These are phyloP conservation scores for Steinernema hermaphroditum DNA, from an alignment of 2,888 invertebrate genomes.

Conservation along the genomic window DNA sequence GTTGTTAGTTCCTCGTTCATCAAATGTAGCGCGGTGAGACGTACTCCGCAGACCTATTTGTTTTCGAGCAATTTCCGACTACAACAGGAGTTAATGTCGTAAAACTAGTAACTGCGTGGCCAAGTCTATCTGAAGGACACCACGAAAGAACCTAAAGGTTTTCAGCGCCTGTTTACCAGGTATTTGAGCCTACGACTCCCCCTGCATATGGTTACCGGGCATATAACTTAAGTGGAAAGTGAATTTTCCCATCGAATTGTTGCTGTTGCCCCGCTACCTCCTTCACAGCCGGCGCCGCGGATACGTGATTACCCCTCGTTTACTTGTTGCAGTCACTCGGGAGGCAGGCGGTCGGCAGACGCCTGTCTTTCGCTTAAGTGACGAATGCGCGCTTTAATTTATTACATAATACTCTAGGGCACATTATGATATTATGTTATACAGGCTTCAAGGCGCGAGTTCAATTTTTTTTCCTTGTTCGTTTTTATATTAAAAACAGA, in stretches of 20 bases:
- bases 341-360: neutral
- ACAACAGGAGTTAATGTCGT: too few relatives aligned
- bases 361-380: neutral
- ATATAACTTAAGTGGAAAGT: neutral
- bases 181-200: neutral
- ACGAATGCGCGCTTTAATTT: neutral
- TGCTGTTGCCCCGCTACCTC: neutral
- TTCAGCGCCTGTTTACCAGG: neutral
- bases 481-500: too few relatives aligned
- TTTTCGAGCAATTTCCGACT: too few relatives aligned
- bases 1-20: too few relatives aligned
- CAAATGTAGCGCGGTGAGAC: too few relatives aligned
- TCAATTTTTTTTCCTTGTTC: too few relatives aligned
- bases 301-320: neutral
- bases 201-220: neutral
- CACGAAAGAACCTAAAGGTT: too few relatives aligned
- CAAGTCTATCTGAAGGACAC: too few relatives aligned
- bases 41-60: too few relatives aligned
- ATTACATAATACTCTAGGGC: neutral
- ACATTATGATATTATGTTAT: too few relatives aligned
- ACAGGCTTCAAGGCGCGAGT: too few relatives aligned
- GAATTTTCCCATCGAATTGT: conserved; percentile 24
- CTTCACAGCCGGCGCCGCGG: neutral
- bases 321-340: neutral
- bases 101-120: too few relatives aligned